Percentiles rank a stretch among this genome's conserved stretches.
These are phyloP conservation scores for Pseudomyrmex cubaensis DNA, from an alignment of 1,140 invertebrate species.

Conservation along the genomic window DNA sequence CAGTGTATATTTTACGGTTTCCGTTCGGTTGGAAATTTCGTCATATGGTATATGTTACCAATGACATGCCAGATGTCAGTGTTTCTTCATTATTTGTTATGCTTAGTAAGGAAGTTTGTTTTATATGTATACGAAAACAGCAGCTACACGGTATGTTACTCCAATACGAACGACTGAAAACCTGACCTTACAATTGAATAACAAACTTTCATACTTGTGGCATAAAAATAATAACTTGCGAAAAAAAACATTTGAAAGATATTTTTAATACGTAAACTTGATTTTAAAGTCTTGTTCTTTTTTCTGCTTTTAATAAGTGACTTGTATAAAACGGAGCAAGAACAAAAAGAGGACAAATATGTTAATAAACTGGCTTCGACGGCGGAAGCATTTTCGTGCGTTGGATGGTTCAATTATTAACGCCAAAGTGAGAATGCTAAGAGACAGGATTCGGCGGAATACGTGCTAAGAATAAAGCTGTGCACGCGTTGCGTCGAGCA, in stretches of 20 bases:
- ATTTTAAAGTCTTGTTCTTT: neutral
- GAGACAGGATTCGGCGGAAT: constrained; percentile 20
- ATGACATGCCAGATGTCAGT: neutral
- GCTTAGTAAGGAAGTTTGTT: neutral
- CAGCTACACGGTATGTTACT: neutral
- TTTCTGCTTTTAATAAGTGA: constrained; percentile 6
- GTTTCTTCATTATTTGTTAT: neutral
- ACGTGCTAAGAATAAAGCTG: constrained; percentile 55
- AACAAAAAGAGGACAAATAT: constrained; percentile 4
- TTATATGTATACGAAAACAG: no score
- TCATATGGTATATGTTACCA: neutral
- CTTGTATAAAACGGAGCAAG: neutral
- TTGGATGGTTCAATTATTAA: constrained; percentile 35
- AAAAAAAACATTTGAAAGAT: neutral
- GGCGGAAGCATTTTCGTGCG: neutral
- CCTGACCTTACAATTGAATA: no score
- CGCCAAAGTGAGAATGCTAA: neutral
- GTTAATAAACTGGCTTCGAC: neutral
- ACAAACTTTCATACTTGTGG: no score
- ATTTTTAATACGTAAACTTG: neutral
- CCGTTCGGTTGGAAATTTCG: neutral
- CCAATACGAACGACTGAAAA: neutral
- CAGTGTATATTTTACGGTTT: neutral
- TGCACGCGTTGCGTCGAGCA: constrained; percentile 14
- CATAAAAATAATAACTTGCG: no score